Percentiles rank a stretch among this genome's conserved stretches.
phyloP scores from a whole-genome alignment of 2,113 vertebrate species.

The Macrotus californicus region DNA sequence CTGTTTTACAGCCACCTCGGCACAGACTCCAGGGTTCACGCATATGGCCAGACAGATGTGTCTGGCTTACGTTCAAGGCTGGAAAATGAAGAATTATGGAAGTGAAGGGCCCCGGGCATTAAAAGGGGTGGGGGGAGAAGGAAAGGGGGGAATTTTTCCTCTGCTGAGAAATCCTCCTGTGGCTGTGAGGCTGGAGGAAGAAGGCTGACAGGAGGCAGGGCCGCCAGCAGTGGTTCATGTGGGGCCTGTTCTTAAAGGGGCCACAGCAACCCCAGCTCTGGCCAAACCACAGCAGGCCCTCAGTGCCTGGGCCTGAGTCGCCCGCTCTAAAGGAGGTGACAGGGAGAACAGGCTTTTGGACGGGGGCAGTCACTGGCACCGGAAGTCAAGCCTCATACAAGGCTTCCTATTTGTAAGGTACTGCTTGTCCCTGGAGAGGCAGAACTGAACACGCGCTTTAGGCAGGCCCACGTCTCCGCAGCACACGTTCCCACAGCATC shows the following conservation, averaged over 20 bases:
- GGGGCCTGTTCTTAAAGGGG: conserved; percentile 80
- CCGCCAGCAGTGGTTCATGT: conserved; percentile 74
- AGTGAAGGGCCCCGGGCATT: conserved; percentile 97
- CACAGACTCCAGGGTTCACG: conserved; percentile 90
- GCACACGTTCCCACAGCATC: neutral
- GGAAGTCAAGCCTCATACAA: neutral
- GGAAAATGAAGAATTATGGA: conserved; percentile 96
- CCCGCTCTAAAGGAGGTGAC: conserved; percentile 39
- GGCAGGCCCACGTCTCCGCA: neutral
- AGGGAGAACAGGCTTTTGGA: neutral
- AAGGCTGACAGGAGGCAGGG: conserved; percentile 75
- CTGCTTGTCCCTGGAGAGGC: neutral
- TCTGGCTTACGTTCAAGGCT: conserved; percentile 96
- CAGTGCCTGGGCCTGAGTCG: neutral
- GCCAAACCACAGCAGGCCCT: neutral
- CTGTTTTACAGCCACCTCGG: conserved; percentile 89
- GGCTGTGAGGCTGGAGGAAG: conserved; percentile 77
- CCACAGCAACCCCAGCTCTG: conserved; percentile 41
- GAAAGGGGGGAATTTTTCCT: conserved; percentile 81
- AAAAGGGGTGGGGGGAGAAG: conserved; percentile 76
- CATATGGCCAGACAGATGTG: conserved; percentile 99
- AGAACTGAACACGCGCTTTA: neutral
- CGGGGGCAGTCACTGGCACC: neutral
- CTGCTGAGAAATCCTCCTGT: conserved; percentile 86
- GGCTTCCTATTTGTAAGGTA: neutral